Percentiles rank a stretch among this genome's conserved stretches.
Conservation (phyloP, 2,797 vertebrate genomes). For the Cephalopachus bancanus region DNA sequence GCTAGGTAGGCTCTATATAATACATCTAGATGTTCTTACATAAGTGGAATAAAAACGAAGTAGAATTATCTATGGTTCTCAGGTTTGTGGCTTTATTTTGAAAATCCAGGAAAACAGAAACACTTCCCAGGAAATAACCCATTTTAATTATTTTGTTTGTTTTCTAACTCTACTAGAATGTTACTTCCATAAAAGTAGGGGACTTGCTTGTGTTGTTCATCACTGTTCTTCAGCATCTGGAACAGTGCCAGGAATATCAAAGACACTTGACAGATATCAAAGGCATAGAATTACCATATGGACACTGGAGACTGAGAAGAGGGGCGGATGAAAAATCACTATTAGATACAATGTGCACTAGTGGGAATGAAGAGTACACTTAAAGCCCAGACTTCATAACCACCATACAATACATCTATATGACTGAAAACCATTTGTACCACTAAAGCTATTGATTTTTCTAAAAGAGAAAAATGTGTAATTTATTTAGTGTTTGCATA, state of each 20-base stretch:
- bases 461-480: not conserved
- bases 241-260: not conserved
- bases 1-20: not conserved
- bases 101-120: not conserved
- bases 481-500: not conserved
- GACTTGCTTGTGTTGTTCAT: not conserved
- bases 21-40: not conserved
- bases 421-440: too few relatives aligned
- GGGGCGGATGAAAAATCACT: too few relatives aligned
- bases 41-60: constrained; percentile 5
- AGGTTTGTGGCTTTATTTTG: constrained; percentile 40
- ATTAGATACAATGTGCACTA: too few relatives aligned
- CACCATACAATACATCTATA: too few relatives aligned
- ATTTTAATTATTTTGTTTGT: not conserved
- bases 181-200: not conserved
- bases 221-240: not conserved
- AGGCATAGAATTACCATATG: too few relatives aligned
- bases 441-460: too few relatives aligned
- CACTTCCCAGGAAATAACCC: not conserved
- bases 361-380: too few relatives aligned
- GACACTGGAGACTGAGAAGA: too few relatives aligned
- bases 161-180: constrained; percentile 16
- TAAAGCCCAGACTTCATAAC: too few relatives aligned
- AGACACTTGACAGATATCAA: not conserved
- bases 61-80: not conserved